phyloP scores from a whole-genome alignment of 2,113 vertebrate genomes.

The Meles meles region DNA sequence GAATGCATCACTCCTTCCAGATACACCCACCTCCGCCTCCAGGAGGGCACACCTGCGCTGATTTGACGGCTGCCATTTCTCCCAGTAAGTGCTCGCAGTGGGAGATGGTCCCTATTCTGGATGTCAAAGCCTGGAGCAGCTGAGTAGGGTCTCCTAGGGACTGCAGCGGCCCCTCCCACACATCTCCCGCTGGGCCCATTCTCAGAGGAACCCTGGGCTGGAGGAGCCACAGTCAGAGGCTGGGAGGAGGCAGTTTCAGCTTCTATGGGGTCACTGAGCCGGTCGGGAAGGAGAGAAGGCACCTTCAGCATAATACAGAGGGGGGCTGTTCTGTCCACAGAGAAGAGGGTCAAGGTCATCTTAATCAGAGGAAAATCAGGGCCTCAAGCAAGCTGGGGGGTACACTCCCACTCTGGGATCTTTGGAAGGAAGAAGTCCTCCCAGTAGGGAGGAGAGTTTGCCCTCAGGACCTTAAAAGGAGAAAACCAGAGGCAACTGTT shows the following conservation, averaged over 20 bases:
- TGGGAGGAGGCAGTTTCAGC: background rate
- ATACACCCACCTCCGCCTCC: background rate
- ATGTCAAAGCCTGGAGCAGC: background rate
- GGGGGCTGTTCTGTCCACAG: background rate
- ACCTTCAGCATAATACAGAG: background rate
- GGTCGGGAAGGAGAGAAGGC: background rate
- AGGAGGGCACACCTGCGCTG: background rate
- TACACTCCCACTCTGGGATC: background rate
- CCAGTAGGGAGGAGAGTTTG: background rate
- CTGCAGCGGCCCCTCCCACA: background rate
- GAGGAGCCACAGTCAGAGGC: background rate
- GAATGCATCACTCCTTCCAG: background rate
- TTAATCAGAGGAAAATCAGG: background rate
- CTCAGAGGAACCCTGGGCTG: background rate
- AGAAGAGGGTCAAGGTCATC: background rate
- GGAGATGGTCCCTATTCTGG: too few species aligned
- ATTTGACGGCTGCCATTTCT: background rate
- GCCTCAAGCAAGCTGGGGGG: background rate
- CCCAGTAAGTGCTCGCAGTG: background rate
- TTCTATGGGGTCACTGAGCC: background rate
- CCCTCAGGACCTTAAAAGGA: background rate
- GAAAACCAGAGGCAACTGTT: background rate
- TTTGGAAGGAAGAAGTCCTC: background rate
- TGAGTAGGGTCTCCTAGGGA: background rate
- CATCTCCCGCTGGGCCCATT: background rate